These are phyloP conservation scores for Eira barbara DNA, from an alignment of 2,113 vertebrate species.

Conservation along the genomic window DNA sequence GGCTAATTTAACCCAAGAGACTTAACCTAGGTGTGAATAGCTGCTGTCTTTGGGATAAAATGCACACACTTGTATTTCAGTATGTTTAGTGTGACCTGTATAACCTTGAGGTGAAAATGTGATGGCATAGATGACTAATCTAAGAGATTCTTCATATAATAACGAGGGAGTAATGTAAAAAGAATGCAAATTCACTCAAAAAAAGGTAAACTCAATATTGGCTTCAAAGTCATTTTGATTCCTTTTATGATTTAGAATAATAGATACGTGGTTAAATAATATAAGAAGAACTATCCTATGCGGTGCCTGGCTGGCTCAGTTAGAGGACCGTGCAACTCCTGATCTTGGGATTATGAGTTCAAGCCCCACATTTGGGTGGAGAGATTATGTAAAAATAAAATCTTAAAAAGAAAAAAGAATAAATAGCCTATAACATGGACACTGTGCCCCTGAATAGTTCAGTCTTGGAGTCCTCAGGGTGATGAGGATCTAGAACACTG, in stretches of 20 bases:
- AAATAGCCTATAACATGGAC: not conserved
- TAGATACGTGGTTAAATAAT: not conserved
- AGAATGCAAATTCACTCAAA: not conserved
- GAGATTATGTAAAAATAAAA: not conserved
- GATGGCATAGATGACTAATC: not conserved
- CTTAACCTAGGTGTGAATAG: not conserved
- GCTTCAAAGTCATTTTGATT: conserved; percentile 1
- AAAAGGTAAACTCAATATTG: not conserved
- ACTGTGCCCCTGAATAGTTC: not conserved
- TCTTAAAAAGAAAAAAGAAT: not conserved
- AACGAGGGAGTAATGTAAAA: not conserved
- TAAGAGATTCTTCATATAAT: not conserved
- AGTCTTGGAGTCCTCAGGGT: not conserved
- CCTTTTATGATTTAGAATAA: conserved; percentile 1
- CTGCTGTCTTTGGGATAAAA: not conserved
- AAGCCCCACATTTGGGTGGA: not conserved
- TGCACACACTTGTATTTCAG: not conserved
- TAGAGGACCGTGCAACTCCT: not conserved
- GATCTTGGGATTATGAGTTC: not conserved
- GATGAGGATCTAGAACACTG: not conserved
- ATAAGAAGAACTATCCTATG: not conserved
- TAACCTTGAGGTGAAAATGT: not conserved
- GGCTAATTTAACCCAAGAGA: not conserved
- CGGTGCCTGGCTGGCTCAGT: not conserved
- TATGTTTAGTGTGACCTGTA: not conserved